A percentile compares a stretch with the other conserved stretches of the same genome.
Conservation (phyloP, 1,140 invertebrate genomes). For the Brachionus koreanus region DNA sequence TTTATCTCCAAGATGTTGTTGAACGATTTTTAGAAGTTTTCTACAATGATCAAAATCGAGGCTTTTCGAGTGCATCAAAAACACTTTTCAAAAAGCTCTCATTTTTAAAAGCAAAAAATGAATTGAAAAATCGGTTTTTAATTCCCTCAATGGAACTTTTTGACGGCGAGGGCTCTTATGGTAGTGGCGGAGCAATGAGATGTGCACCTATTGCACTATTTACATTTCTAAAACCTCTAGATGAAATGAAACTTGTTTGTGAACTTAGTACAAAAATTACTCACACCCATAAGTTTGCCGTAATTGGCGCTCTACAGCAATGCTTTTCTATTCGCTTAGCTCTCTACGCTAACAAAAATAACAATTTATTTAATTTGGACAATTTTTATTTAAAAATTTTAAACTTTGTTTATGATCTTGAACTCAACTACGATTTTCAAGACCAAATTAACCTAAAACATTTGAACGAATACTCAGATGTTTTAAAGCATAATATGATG, state of each 20-base stretch:
- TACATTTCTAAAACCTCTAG: slow-evolving; percentile 54
- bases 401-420: slow-evolving; percentile 64
- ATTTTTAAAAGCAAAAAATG: slow-evolving; percentile 48
- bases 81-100: slow-evolving; percentile 66
- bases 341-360: slow-evolving; percentile 47
- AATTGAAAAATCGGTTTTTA: slow-evolving; percentile 65
- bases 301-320: slow-evolving; percentile 67
- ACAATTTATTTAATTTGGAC: slow-evolving; percentile 49
- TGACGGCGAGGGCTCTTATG: slow-evolving; percentile 69
- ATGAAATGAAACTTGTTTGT: slow-evolving; percentile 11
- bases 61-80: slow-evolving; percentile 66
- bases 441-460: background rate
- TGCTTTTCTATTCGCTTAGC: slow-evolving; percentile 55
- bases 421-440: slow-evolving; percentile 55
- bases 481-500: background rate
- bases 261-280: slow-evolving; percentile 63
- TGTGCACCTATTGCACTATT: slow-evolving; percentile 69
- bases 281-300: slow-evolving; percentile 66
- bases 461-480: background rate
- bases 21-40: slow-evolving; percentile 67
- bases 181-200: slow-evolving; percentile 74
- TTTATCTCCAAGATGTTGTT: slow-evolving; percentile 55
- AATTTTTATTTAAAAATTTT: slow-evolving; percentile 63
- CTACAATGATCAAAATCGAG: slow-evolving; percentile 65
- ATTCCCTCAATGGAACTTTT: slow-evolving; percentile 69